These are phyloP conservation scores for Rhogogaster chlorosoma DNA, from an alignment of 2,888 invertebrate species.

Conservation along the genomic window DNA sequence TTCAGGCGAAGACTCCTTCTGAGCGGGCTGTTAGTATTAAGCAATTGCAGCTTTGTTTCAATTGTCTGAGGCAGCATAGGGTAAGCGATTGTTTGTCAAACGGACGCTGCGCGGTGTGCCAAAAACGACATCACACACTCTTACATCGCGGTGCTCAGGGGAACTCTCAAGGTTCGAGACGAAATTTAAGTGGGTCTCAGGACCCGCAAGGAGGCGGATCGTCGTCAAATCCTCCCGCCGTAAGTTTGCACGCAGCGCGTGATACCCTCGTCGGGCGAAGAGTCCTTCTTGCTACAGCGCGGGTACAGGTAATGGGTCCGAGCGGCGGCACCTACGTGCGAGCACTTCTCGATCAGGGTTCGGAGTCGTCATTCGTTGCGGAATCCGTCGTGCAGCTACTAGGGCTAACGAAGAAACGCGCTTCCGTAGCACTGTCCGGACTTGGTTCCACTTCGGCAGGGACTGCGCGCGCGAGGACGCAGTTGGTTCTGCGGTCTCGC, in stretches of 20 bases:
- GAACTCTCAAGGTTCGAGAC: background rate
- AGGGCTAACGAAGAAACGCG: background rate
- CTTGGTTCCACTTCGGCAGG: conserved; percentile 40
- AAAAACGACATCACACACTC: conserved; percentile 17
- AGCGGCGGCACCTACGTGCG: conserved; percentile 25
- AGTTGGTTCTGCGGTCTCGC: conserved; percentile 31
- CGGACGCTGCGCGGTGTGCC: conserved; percentile 12
- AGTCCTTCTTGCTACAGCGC: conserved; percentile 49
- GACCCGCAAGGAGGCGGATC: background rate
- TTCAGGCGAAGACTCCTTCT: background rate
- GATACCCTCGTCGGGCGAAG: background rate
- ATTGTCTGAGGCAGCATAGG: conserved; percentile 38
- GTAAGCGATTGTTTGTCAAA: background rate
- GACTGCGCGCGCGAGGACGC: background rate
- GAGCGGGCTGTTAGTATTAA: background rate
- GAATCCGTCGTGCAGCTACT: conserved; percentile 47
- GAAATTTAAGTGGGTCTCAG: background rate
- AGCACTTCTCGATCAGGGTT: conserved; percentile 52
- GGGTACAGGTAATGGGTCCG: conserved; percentile 23
- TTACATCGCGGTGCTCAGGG: background rate
- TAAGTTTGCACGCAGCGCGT: background rate
- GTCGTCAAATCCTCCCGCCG: background rate
- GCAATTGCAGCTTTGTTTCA: conserved; percentile 41
- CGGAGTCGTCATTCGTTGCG: conserved; percentile 49
- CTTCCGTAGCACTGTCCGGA: conserved; percentile 22